These are phyloP conservation scores for Parasteatoda tepidariorum DNA, from an alignment of 1,140 invertebrate species.

Conservation along the genomic window DNA sequence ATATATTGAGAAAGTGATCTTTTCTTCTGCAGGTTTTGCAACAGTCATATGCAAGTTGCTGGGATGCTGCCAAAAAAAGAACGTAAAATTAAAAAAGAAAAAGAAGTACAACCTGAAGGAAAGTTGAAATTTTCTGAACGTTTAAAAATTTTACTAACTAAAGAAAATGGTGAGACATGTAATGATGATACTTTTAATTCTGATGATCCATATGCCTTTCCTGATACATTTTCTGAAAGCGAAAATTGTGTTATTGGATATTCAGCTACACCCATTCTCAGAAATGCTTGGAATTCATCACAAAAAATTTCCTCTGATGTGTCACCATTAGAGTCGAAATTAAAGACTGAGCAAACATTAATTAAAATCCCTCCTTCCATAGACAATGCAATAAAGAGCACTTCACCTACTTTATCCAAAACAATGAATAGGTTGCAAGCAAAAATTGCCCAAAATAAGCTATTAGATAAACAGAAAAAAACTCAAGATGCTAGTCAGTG, in stretches of 20 bases:
- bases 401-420: conserved; percentile 67
- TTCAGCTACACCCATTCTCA: conserved; percentile 41
- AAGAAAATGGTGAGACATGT: conserved; percentile 63
- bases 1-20: no score
- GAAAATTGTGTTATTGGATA: conserved; percentile 63
- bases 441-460: conserved; percentile 72
- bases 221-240: conserved; percentile 70
- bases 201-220: conserved; percentile 75
- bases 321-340: conserved; percentile 27
- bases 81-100: conserved; percentile 71
- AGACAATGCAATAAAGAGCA: conserved; percentile 62
- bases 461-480: conserved; percentile 70
- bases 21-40: conserved; percentile 69
- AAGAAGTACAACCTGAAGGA: conserved; percentile 69
- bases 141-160: conserved; percentile 70
- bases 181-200: conserved; percentile 63
- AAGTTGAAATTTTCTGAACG: conserved; percentile 72
- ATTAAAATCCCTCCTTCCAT: conserved; percentile 5
- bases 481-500: conserved; percentile 65
- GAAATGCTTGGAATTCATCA: conserved; percentile 52
- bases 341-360: conserved; percentile 1
- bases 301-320: conserved; percentile 54
- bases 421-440: conserved; percentile 71
- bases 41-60: conserved; percentile 73
- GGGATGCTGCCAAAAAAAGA: conserved; percentile 72